phyloP scores from a whole-genome alignment of 1,140 invertebrate species.

The Argopecten irradians region DNA sequence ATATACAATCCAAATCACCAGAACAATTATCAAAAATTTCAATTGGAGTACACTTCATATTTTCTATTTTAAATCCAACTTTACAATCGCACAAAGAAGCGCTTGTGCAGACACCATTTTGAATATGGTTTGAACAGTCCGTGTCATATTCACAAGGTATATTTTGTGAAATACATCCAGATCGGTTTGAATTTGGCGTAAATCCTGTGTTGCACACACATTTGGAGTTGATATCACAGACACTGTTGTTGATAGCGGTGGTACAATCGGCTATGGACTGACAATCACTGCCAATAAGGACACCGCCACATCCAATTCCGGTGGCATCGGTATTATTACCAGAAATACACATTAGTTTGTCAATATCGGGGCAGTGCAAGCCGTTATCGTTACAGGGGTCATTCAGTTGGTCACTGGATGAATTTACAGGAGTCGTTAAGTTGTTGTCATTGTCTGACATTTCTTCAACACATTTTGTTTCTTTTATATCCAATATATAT shows the following conservation, averaged over 20 bases:
- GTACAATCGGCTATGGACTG: not conserved
- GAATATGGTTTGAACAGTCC: not conserved
- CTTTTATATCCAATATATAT: not conserved
- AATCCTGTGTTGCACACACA: not conserved
- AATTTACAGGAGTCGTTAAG: not conserved
- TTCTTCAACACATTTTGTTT: not conserved
- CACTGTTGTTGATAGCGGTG: not conserved
- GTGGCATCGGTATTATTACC: not conserved
- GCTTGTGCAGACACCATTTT: not conserved
- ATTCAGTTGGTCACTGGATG: not conserved
- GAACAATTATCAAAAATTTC: slow-evolving; percentile 8
- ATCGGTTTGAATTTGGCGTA: not conserved
- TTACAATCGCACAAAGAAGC: not conserved
- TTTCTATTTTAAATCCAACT: not conserved
- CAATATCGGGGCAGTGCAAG: not conserved
- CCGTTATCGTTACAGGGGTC: not conserved
- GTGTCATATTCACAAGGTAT: not conserved
- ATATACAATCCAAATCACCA: not conserved
- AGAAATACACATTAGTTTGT: not conserved
- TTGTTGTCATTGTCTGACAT: not conserved
- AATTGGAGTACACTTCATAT: not conserved
- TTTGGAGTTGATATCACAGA: not conserved
- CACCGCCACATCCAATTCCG: not conserved
- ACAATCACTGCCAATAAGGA: not conserved
- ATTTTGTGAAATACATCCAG: not conserved